Evolutionary conservation across 2,113 vertebrate genomes (phyloP).

Genomic region (Anhinga anhinga): DNA sequence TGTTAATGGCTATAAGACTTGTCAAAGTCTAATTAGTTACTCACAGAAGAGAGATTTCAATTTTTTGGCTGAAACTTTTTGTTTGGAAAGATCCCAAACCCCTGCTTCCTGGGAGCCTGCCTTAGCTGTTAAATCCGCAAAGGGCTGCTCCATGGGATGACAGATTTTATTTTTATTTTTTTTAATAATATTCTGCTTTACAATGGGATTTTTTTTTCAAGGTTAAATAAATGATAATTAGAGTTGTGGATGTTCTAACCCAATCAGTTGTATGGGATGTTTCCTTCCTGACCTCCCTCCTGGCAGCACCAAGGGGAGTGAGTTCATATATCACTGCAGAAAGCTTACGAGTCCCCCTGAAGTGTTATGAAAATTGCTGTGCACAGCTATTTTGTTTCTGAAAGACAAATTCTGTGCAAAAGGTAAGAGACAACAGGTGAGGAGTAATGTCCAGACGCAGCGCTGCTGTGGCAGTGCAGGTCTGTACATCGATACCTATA

Average conservation of each 20-base stretch:
- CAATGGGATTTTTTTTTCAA: background rate
- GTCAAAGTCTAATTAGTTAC: slow-evolving; percentile 62
- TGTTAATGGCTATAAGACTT: slow-evolving; percentile 14
- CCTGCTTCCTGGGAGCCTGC: slow-evolving; percentile 32
- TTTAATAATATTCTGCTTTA: slow-evolving; percentile 7
- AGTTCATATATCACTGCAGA: slow-evolving; percentile 7
- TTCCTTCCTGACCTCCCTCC: slow-evolving; percentile 19
- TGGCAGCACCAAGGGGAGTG: background rate
- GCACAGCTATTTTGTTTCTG: background rate
- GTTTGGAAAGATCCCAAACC: slow-evolving; percentile 47
- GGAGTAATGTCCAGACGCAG: background rate
- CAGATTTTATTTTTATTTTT: slow-evolving; percentile 5
- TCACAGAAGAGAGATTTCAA: slow-evolving; percentile 52
- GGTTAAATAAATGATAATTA: slow-evolving; percentile 54
- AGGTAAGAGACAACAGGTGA: background rate
- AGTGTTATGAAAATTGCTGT: slow-evolving; percentile 3
- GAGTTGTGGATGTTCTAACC: background rate
- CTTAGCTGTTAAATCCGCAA: background rate
- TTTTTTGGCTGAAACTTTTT: background rate
- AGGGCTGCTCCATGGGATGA: slow-evolving; percentile 1
- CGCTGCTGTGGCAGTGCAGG: background rate
- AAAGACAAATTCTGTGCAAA: background rate
- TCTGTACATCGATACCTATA: too few relatives aligned
- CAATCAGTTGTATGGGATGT: background rate
- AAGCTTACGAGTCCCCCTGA: background rate